Evolutionary conservation across 2,888 invertebrate genomes (phyloP).

Genomic region (Tubulanus polymorphus): DNA sequence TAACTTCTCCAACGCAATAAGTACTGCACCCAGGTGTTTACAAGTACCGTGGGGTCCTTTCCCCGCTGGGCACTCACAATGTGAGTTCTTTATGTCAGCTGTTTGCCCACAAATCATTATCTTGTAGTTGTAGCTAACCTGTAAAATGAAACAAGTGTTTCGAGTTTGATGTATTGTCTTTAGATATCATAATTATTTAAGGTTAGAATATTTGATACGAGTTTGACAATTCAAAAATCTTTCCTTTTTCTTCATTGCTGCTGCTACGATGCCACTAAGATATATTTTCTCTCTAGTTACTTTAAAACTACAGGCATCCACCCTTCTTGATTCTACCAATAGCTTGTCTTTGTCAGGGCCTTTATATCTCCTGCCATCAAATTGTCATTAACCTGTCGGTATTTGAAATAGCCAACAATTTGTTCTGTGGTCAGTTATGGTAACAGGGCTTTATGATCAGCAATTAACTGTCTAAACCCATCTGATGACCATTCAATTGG

Average conservation of each 20-base stretch:
- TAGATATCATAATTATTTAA: no score
- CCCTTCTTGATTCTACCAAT: neutral
- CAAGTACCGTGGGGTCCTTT: conserved; percentile 18
- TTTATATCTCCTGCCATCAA: neutral
- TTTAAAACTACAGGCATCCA: neutral
- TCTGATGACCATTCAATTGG: neutral
- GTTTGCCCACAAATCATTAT: neutral
- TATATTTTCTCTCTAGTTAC: no score
- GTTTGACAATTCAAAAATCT: no score
- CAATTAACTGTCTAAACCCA: neutral
- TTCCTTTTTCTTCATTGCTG: conserved; percentile 1
- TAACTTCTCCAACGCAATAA: conserved; percentile 10
- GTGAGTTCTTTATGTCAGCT: neutral
- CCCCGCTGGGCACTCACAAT: conserved; percentile 16
- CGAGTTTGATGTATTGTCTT: neutral
- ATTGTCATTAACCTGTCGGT: neutral
- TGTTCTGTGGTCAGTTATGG: neutral
- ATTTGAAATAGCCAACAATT: neutral
- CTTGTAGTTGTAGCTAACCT: conserved; percentile 2
- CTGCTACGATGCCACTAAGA: neutral
- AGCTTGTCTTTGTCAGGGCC: neutral
- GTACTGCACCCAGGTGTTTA: conserved; percentile 16
- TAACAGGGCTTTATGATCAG: neutral
- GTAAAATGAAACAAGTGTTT: neutral
- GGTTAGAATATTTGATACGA: no score